phyloP scores from a whole-genome alignment of 2,113 vertebrate genomes.

The Thamnophis sirtalis region DNA sequence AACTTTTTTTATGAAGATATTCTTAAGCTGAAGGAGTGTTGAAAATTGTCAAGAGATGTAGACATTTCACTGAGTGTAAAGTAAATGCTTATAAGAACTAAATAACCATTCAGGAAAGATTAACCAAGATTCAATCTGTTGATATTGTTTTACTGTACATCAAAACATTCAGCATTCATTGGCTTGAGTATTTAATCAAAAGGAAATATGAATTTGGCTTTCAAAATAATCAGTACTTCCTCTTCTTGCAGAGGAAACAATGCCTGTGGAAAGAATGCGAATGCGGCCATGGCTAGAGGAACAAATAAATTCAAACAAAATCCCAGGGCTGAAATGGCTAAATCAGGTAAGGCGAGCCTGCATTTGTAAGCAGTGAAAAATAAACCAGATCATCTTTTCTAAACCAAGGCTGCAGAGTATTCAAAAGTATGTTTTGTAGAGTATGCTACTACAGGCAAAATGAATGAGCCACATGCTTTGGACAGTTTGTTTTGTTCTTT shows the following conservation, averaged over 20 bases:
- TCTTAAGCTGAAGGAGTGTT: neutral
- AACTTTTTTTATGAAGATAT: neutral
- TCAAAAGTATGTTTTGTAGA: neutral
- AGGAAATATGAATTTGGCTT: conserved; percentile 1
- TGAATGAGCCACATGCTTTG: neutral
- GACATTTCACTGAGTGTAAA: neutral
- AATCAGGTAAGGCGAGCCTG: conserved; percentile 77
- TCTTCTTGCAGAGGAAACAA: conserved; percentile 69
- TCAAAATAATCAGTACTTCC: conserved; percentile 15
- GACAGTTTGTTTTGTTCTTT: neutral
- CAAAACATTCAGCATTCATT: neutral
- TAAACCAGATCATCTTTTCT: neutral
- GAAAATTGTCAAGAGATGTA: neutral
- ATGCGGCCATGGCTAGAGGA: conserved; percentile 98
- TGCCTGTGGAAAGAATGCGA: conserved; percentile 98
- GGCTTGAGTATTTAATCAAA: neutral
- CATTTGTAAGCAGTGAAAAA: conserved; percentile 6
- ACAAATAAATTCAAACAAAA: conserved; percentile 90
- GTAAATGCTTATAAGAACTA: neutral
- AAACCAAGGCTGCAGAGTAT: neutral
- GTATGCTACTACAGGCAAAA: neutral
- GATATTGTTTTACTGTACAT: neutral
- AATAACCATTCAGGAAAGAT: neutral
- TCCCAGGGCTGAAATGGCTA: conserved; percentile 94
- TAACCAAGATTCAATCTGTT: neutral